Conservation (phyloP, 2,797 vertebrate genomes). For the Saxicola maurus region DNA sequence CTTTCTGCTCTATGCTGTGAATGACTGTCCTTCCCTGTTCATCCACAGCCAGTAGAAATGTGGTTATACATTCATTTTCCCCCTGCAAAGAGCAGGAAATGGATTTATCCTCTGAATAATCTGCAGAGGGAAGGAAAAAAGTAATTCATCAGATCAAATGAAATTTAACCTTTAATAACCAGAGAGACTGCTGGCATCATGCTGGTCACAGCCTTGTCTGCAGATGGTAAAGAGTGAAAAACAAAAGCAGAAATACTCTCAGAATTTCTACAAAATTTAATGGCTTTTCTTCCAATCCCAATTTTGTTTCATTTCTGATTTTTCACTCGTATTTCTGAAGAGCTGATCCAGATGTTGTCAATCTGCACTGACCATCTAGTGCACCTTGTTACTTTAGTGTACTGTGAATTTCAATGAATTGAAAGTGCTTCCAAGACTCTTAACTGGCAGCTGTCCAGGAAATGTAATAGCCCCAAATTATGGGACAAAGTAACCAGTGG, state of each 20-base stretch:
- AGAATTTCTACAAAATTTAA: slow-evolving; percentile 10
- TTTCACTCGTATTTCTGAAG: slow-evolving; percentile 65
- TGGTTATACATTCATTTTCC: slow-evolving; percentile 87
- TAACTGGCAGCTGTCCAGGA: slow-evolving; percentile 56
- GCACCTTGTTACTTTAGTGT: slow-evolving; percentile 64
- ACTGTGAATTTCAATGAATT: slow-evolving; percentile 53
- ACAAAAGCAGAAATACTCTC: slow-evolving; percentile 4
- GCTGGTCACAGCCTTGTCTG: slow-evolving; percentile 23
- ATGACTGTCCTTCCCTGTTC: slow-evolving; percentile 79
- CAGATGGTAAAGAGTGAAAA: not conserved
- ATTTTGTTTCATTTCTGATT: slow-evolving; percentile 6
- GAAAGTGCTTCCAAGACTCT: slow-evolving; percentile 65
- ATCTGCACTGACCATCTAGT: slow-evolving; percentile 66
- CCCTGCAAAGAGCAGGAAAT: slow-evolving; percentile 83
- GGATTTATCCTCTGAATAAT: slow-evolving; percentile 81
- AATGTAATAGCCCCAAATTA: slow-evolving; percentile 69
- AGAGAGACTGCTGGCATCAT: slow-evolving; percentile 39
- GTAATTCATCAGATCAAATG: slow-evolving; percentile 54
- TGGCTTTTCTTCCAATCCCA: not conserved
- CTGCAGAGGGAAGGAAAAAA: slow-evolving; percentile 70
- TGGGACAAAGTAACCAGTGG: slow-evolving; percentile 72
- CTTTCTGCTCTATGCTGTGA: slow-evolving; percentile 81
- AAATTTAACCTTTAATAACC: slow-evolving; percentile 52
- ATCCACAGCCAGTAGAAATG: slow-evolving; percentile 80
- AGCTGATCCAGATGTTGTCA: slow-evolving; percentile 64